Evolutionary conservation across 2,113 vertebrate species (phyloP).

Genomic region (Mustela lutreola): DNA sequence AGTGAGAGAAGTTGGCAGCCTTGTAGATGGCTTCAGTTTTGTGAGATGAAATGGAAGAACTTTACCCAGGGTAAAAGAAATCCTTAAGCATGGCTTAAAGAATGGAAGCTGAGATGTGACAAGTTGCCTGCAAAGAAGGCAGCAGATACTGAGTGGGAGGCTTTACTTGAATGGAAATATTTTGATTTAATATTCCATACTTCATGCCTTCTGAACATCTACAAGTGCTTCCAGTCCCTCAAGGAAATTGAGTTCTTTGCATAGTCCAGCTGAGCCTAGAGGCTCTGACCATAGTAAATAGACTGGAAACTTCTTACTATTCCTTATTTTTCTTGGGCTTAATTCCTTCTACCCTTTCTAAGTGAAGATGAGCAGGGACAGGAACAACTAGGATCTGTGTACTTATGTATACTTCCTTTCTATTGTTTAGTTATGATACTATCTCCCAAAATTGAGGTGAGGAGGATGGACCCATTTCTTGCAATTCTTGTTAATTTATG

Average conservation of each 20-base stretch:
- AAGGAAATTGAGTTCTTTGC: not conserved
- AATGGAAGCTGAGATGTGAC: not conserved
- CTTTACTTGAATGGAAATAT: not conserved
- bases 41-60: not conserved
- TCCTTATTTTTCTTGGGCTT: not conserved
- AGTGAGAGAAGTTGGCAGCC: not conserved
- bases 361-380: not conserved
- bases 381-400: no score
- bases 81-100: not conserved
- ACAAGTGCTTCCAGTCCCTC: not conserved
- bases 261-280: not conserved
- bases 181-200: not conserved
- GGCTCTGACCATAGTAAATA: not conserved
- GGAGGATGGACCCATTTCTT: not conserved
- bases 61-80: not conserved
- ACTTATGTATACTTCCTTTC: not conserved
- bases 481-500: not conserved
- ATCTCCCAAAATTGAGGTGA: not conserved
- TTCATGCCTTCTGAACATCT: constrained; percentile 9
- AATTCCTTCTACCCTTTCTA: not conserved
- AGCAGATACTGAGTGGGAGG: not conserved
- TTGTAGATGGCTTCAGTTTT: not conserved
- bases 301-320: not conserved
- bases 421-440: not conserved
- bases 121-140: not conserved